These are phyloP conservation scores for Solea solea DNA, from an alignment of 2,113 vertebrate genomes.

Conservation along the genomic window DNA sequence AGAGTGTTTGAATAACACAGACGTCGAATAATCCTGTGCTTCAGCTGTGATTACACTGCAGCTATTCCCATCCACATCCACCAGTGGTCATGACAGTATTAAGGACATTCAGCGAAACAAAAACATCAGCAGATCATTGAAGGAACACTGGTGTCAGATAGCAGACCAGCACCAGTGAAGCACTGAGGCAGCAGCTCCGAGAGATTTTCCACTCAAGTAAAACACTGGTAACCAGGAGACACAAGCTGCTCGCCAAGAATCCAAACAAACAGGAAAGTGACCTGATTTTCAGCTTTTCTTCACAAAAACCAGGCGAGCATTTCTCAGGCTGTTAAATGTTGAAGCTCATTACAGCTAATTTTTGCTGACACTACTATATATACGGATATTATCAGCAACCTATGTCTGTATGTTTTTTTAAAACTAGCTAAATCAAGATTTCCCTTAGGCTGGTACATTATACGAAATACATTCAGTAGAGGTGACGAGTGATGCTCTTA, in stretches of 20 bases:
- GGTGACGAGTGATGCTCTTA: slow-evolving; percentile 53
- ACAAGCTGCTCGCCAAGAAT: not conserved
- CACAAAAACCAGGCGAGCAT: not conserved
- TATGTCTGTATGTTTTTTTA: no score
- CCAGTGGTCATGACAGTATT: no score
- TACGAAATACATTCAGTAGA: not conserved
- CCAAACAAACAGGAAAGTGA: not conserved
- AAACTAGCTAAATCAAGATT: no score
- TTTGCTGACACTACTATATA: no score
- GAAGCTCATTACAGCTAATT: no score
- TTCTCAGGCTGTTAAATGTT: not conserved
- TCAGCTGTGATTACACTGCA: no score
- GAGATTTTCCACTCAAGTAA: not conserved
- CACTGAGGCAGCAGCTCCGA: not conserved
- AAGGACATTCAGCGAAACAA: not conserved
- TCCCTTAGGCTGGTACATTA: not conserved
- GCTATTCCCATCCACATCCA: no score
- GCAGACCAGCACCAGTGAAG: not conserved
- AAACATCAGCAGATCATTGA: not conserved
- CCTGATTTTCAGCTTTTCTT: not conserved
- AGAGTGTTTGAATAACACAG: not conserved
- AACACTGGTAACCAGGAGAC: not conserved
- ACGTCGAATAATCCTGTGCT: no score
- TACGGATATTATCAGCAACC: no score
- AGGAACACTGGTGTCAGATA: slow-evolving; percentile 6